phyloP scores from a whole-genome alignment of 30 jellyfish, hydroid and myxozoan genomes.

The Chironex yamaguchii region DNA sequence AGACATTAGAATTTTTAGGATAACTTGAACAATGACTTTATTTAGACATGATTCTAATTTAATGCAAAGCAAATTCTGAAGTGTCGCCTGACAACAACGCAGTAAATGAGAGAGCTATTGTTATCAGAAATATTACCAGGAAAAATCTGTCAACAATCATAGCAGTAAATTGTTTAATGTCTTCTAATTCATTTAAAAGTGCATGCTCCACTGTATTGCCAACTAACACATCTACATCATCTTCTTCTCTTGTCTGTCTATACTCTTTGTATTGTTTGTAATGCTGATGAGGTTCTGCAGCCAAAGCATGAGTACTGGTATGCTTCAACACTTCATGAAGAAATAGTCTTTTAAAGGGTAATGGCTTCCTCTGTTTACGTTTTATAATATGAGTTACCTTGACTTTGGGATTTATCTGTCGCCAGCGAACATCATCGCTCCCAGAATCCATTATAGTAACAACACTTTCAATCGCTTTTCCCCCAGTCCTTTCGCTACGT shows the following conservation, averaged over 20 bases:
- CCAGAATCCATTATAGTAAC: constrained; percentile 59
- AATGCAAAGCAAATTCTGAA: background rate
- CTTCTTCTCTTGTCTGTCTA: constrained; percentile 64
- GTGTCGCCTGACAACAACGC: constrained; percentile 74
- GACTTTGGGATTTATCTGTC: constrained; percentile 37
- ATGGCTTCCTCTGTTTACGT: constrained; percentile 39
- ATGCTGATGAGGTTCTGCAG: constrained; percentile 77
- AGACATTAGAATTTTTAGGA: too few species aligned
- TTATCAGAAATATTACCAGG: constrained; percentile 16
- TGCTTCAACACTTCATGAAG: constrained; percentile 47
- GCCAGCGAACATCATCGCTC: background rate
- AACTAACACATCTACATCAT: constrained; percentile 70
- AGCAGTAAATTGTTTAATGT: constrained; percentile 66
- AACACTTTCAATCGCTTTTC: constrained; percentile 41
- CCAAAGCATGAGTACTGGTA: constrained; percentile 78
- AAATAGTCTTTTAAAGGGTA: constrained; percentile 29
- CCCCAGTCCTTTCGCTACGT: background rate
- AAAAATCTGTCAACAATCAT: constrained; percentile 64
- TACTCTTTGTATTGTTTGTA: constrained; percentile 64
- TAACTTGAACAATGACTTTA: too few species aligned
- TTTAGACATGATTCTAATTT: too few species aligned
- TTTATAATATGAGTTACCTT: constrained; percentile 53
- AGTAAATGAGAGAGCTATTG: constrained; percentile 71
- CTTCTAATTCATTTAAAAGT: constrained; percentile 47
- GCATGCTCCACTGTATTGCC: constrained; percentile 60